Evolutionary conservation across 2,113 vertebrate genomes (phyloP).

Genomic region (Terrapene triunguis): DNA sequence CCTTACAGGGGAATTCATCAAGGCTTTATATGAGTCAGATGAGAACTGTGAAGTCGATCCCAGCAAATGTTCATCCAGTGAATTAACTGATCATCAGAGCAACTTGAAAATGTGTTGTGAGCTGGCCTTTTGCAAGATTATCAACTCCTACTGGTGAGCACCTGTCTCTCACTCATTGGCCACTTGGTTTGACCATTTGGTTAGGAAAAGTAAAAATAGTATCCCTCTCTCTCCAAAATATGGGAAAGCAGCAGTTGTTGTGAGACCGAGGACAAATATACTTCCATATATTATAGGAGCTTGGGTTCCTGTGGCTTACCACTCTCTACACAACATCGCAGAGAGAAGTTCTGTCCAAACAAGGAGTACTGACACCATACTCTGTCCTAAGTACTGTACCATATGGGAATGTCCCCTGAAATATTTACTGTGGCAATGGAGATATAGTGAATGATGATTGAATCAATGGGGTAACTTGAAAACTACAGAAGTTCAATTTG

Average conservation of each 20-base stretch:
- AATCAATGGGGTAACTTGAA: not conserved
- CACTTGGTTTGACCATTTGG: not conserved
- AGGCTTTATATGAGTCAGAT: conserved; percentile 96
- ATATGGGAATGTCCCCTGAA: conserved; percentile 7
- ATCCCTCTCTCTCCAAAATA: not conserved
- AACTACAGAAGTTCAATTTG: not conserved
- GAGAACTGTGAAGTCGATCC: conserved; percentile 98
- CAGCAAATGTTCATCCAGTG: conserved; percentile 85
- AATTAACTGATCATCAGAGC: conserved; percentile 92
- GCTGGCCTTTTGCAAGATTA: conserved; percentile 98
- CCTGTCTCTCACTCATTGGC: accelerated
- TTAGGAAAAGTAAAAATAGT: accelerated
- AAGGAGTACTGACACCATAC: not conserved
- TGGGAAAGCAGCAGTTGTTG: not conserved
- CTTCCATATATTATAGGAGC: not conserved
- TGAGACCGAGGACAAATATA: not conserved
- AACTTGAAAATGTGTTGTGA: conserved; percentile 99
- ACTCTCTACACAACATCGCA: not conserved
- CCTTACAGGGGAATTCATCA: conserved; percentile 93
- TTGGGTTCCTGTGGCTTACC: not conserved
- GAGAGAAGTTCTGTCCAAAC: not conserved
- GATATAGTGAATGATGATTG: not conserved
- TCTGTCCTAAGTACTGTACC: not conserved
- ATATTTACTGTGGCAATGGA: not conserved
- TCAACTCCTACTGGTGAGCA: conserved; percentile 96